Conservation (phyloP, 2,797 vertebrate species). For the Labroides dimidiatus region DNA sequence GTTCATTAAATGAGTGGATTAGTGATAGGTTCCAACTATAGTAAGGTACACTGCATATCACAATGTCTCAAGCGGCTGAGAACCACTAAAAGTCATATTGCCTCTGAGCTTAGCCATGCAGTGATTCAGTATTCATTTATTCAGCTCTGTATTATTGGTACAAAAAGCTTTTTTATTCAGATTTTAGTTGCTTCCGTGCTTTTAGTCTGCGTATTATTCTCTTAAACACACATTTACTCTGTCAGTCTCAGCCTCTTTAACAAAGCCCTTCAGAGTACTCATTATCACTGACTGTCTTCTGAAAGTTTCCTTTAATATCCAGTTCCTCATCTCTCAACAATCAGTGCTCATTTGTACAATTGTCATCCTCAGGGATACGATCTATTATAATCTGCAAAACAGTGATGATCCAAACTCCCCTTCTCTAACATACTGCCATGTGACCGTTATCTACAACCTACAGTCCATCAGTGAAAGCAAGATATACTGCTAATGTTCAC, state of each 20-base stretch:
- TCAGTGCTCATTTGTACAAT: constrained; percentile 21
- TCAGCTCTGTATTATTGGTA: not conserved
- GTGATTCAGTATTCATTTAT: not conserved
- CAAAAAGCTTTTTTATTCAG: not conserved
- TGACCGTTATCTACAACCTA: constrained; percentile 24
- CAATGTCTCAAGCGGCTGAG: too few relatives aligned
- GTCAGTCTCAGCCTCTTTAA: not conserved
- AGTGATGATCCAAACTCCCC: constrained; percentile 14
- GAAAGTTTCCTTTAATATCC: constrained; percentile 29
- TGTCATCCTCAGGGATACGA: constrained; percentile 11
- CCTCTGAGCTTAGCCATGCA: not conserved
- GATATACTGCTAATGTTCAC: constrained; percentile 8
- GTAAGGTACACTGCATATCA: too few relatives aligned
- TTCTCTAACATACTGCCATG: constrained; percentile 17
- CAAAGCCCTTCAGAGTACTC: constrained; percentile 17
- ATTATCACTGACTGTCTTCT: constrained; percentile 39
- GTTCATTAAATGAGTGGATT: too few relatives aligned
- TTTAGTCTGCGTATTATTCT: not conserved
- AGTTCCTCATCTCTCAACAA: constrained; percentile 35
- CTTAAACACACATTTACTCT: not conserved
- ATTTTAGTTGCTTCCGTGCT: too few relatives aligned
- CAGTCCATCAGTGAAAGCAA: constrained; percentile 12
- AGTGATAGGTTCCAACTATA: too few relatives aligned
- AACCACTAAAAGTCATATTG: too few relatives aligned
- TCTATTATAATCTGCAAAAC: constrained; percentile 26